These are phyloP conservation scores for Lithobates sylvaticus DNA, from an alignment of 2,797 vertebrate genomes.

Conservation along the genomic window DNA sequence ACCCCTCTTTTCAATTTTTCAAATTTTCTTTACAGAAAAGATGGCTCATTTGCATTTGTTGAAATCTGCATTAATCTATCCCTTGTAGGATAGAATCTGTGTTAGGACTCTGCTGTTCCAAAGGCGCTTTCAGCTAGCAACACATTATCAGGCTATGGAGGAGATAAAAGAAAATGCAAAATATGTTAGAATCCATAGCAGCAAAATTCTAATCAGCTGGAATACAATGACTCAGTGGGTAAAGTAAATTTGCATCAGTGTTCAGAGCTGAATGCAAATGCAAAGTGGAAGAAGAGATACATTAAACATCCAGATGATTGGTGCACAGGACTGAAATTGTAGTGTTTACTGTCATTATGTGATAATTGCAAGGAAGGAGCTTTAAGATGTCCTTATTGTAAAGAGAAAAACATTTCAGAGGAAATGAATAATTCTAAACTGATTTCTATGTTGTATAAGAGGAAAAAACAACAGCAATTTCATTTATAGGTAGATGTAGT, in stretches of 20 bases:
- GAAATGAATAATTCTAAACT: slow-evolving; percentile 21
- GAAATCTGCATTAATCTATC: slow-evolving; percentile 71
- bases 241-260: slow-evolving; percentile 59
- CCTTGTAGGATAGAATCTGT: slow-evolving; percentile 63
- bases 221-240: slow-evolving; percentile 62
- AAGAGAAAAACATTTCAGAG: slow-evolving; percentile 17
- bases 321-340: slow-evolving; percentile 30
- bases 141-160: slow-evolving; percentile 56
- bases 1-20: slow-evolving; percentile 66
- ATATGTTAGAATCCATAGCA: slow-evolving; percentile 61
- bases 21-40: slow-evolving; percentile 58
- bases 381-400: slow-evolving; percentile 26
- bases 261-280: slow-evolving; percentile 60
- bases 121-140: slow-evolving; percentile 48
- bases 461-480: not conserved
- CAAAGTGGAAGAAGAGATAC: slow-evolving; percentile 50
- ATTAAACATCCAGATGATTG: slow-evolving; percentile 40
- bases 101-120: slow-evolving; percentile 49
- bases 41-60: slow-evolving; percentile 70
- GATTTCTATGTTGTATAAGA: slow-evolving; percentile 8
- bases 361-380: slow-evolving; percentile 42
- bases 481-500: not conserved
- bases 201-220: slow-evolving; percentile 61
- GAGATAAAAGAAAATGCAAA: slow-evolving; percentile 63
- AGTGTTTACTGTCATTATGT: slow-evolving; percentile 53